Conservation (phyloP, 2,797 vertebrate genomes). For the Diglossa cyanea region DNA sequence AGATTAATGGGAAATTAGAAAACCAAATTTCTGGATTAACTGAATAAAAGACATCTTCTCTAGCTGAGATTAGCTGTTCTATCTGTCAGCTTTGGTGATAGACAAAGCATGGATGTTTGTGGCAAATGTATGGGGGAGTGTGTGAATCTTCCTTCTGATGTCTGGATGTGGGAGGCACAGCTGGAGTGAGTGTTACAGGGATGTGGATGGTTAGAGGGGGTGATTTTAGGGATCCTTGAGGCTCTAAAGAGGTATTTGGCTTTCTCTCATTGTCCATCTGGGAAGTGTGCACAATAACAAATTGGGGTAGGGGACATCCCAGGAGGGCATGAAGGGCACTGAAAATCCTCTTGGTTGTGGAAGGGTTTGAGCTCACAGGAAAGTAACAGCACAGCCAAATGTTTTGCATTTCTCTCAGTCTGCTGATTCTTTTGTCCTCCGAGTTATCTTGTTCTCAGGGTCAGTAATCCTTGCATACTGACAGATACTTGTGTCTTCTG, state of each 20-base stretch:
- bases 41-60: background rate
- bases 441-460: background rate
- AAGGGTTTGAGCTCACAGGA: background rate
- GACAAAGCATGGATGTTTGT: background rate
- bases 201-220: background rate
- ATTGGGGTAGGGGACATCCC: background rate
- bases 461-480: background rate
- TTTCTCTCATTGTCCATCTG: background rate
- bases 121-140: background rate
- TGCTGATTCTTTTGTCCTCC: background rate
- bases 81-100: background rate
- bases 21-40: background rate
- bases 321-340: background rate
- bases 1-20: background rate
- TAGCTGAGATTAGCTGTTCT: background rate
- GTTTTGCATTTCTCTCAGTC: background rate
- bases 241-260: background rate
- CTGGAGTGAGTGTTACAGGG: background rate
- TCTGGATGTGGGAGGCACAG: background rate
- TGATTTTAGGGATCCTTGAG: rapidly evolving
- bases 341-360: background rate
- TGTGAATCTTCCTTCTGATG: background rate
- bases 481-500: background rate
- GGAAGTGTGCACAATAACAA: background rate
- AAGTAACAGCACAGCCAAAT: background rate